Evolutionary conservation across 2,797 vertebrate genomes (phyloP).

Genomic region (Salmo trutta): DNA sequence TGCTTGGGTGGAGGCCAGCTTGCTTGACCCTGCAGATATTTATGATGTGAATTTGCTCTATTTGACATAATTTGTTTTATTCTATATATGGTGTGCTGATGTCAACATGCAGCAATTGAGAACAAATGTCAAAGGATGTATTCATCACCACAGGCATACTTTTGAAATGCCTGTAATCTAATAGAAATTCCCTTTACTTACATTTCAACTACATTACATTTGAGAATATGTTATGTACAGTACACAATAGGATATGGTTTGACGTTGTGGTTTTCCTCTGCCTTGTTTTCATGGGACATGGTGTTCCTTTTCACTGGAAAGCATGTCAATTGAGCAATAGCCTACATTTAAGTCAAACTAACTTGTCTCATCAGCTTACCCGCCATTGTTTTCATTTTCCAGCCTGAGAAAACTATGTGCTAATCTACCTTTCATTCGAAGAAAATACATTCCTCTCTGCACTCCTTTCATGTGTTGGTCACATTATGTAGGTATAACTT

Average conservation of each 20-base stretch:
- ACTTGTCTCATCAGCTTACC: slow-evolving; percentile 47
- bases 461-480: slow-evolving; percentile 66
- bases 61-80: background rate
- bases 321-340: slow-evolving; percentile 53
- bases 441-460: slow-evolving; percentile 71
- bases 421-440: slow-evolving; percentile 60
- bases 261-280: slow-evolving; percentile 38
- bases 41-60: background rate
- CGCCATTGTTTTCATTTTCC: slow-evolving; percentile 60
- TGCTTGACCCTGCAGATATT: background rate
- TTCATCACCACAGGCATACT: background rate
- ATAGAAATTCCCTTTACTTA: slow-evolving; percentile 6
- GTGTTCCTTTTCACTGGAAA: slow-evolving; percentile 52
- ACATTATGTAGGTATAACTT: slow-evolving; percentile 58
- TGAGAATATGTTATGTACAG: slow-evolving; percentile 21
- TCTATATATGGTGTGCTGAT: background rate
- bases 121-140: background rate
- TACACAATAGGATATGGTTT: background rate
- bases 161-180: background rate
- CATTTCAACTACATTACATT: slow-evolving; percentile 24
- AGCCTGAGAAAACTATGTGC: slow-evolving; percentile 53
- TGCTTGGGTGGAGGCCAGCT: background rate
- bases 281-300: slow-evolving; percentile 46
- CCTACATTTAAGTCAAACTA: slow-evolving; percentile 48
- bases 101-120: background rate